Conservation (phyloP, 1,140 invertebrate genomes). For the Agrypnia vestita region DNA sequence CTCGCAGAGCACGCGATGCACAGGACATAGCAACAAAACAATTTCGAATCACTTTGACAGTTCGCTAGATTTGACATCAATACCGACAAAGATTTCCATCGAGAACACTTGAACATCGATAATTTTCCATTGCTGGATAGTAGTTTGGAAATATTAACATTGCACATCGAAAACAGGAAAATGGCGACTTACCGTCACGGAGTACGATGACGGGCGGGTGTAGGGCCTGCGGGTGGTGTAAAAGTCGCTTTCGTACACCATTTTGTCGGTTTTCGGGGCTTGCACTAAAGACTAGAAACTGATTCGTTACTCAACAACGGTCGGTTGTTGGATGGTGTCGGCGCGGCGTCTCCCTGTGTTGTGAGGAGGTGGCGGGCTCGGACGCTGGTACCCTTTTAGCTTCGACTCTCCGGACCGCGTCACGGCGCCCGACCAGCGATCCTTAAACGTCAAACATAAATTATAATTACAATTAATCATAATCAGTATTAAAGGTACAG, state of each 20-base stretch:
- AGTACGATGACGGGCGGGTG: constrained; percentile 81
- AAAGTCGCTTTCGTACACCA: constrained; percentile 93
- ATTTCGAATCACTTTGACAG: constrained; percentile 7
- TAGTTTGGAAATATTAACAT: constrained; percentile 6
- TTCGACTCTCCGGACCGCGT: constrained; percentile 4
- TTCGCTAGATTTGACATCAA: neutral
- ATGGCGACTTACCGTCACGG: constrained; percentile 82
- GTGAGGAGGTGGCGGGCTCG: constrained; percentile 13
- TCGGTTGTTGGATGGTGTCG: constrained; percentile 37
- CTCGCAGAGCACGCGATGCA: neutral
- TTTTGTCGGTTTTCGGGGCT: constrained; percentile 71
- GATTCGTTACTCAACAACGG: constrained; percentile 42
- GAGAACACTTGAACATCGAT: constrained; percentile 59
- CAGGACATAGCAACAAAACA: constrained; percentile 2
- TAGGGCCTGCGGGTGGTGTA: constrained; percentile 89
- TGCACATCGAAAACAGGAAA: constrained; percentile 16
- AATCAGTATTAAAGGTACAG: too few relatives aligned
- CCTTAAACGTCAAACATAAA: constrained; percentile 3
- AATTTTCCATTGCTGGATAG: constrained; percentile 16
- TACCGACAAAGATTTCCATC: constrained; percentile 61
- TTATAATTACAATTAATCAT: too few relatives aligned
- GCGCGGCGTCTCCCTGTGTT: constrained; percentile 53
- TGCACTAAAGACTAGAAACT: constrained; percentile 50
- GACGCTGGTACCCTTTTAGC: constrained; percentile 39
- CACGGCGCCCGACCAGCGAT: neutral